Evolutionary conservation across 2,113 vertebrate species (phyloP).

Genomic region (Lamprologus tigripictilis): DNA sequence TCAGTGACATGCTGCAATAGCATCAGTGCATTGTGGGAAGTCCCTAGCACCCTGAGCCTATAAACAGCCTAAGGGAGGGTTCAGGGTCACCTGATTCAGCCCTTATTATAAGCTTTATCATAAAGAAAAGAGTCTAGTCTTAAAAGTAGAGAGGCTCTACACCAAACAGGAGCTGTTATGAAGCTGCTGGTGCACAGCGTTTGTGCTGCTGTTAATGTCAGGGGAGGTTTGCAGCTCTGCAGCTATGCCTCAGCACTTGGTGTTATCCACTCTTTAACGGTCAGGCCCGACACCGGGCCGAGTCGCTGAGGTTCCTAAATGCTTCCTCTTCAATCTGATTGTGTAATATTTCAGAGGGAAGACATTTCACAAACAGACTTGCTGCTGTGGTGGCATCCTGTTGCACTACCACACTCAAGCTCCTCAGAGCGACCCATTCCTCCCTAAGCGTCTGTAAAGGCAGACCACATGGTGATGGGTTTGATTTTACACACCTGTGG

Average conservation of each 20-base stretch:
- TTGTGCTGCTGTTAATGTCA: background rate
- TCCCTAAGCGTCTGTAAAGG: background rate
- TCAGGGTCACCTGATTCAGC: accelerated
- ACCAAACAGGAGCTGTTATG: background rate
- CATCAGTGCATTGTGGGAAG: background rate
- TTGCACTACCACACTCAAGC: background rate
- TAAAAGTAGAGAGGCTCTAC: background rate
- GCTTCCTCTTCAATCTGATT: background rate
- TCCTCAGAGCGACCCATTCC: background rate
- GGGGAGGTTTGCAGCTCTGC: background rate
- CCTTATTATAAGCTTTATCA: background rate
- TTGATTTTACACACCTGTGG: background rate
- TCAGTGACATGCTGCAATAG: background rate
- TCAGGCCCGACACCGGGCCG: background rate
- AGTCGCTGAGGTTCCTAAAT: background rate
- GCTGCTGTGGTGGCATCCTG: background rate
- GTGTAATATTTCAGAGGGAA: background rate
- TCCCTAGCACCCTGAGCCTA: accelerated
- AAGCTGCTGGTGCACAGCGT: background rate
- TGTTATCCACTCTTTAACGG: background rate
- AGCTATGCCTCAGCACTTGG: background rate
- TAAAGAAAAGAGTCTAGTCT: background rate
- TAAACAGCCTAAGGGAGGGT: background rate
- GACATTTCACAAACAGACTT: background rate
- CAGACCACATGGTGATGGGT: accelerated